Evolutionary conservation across 2,797 vertebrate species (phyloP).

Genomic region (Sebastes kiyomatsui): DNA sequence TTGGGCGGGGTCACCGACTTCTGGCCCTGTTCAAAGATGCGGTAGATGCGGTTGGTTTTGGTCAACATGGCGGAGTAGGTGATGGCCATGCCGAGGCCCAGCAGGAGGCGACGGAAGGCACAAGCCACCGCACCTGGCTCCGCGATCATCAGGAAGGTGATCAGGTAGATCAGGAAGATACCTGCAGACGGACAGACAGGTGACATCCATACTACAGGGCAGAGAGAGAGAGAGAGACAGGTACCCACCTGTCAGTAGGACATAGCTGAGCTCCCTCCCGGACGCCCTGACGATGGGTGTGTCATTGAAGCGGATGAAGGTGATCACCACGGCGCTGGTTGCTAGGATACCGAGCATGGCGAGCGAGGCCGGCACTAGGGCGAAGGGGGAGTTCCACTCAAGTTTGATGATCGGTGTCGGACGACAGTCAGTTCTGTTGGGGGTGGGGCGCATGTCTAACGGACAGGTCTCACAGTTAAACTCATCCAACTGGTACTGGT

Average conservation of each 20-base stretch:
- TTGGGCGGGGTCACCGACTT: constrained; percentile 89
- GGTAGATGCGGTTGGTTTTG: constrained; percentile 94
- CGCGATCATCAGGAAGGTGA: constrained; percentile 94
- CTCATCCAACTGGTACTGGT: constrained; percentile 88
- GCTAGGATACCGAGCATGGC: constrained; percentile 88
- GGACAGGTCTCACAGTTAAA: constrained; percentile 89
- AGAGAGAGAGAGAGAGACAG: not conserved
- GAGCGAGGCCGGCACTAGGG: constrained; percentile 85
- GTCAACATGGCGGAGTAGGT: constrained; percentile 92
- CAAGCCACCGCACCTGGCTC: constrained; percentile 86
- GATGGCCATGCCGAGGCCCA: constrained; percentile 90
- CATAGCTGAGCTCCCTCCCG: constrained; percentile 91
- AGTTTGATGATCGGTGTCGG: constrained; percentile 90
- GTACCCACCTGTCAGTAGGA: constrained; percentile 77
- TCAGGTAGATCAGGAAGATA: constrained; percentile 87
- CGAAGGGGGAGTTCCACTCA: constrained; percentile 89
- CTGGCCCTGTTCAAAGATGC: constrained; percentile 92
- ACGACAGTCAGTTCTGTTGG: constrained; percentile 85
- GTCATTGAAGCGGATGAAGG: constrained; percentile 88
- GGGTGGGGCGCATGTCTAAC: constrained; percentile 84
- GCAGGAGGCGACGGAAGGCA: constrained; percentile 86
- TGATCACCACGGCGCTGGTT: constrained; percentile 81
- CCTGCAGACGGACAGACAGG: constrained; percentile 46
- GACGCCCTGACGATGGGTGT: constrained; percentile 92
- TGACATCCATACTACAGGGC: not conserved